Conservation (phyloP, 1,140 invertebrate genomes). For the Sarcophaga bullata region DNA sequence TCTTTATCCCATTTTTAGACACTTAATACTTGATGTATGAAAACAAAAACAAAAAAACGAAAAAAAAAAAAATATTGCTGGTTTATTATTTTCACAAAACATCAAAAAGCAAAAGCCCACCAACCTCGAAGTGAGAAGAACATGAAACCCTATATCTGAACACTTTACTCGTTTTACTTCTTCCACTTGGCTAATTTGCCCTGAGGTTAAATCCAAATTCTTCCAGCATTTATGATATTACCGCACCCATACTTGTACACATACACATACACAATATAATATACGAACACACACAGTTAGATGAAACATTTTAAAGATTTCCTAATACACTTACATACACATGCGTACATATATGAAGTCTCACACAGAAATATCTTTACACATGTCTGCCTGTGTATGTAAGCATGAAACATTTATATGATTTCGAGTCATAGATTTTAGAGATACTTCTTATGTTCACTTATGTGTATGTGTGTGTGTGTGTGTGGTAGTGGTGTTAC, state of each 20-base stretch:
- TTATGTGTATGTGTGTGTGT: neutral
- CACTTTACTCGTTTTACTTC: slow-evolving; percentile 45
- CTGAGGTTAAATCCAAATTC: slow-evolving; percentile 18
- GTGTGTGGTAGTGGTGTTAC: neutral
- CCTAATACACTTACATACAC: neutral
- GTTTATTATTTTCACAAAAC: too few relatives aligned
- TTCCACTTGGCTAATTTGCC: slow-evolving; percentile 45
- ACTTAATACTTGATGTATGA: neutral
- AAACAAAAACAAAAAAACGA: neutral
- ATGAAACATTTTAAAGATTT: neutral
- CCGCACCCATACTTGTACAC: neutral
- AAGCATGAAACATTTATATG: slow-evolving; percentile 12
- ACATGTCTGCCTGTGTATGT: neutral
- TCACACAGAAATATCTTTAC: neutral
- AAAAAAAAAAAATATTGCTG: neutral
- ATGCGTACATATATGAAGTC: neutral
- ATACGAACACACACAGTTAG: neutral
- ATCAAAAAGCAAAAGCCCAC: neutral
- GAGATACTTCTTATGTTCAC: neutral
- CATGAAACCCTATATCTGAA: slow-evolving; percentile 42
- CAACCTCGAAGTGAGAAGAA: neutral
- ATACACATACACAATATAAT: neutral
- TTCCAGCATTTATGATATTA: neutral
- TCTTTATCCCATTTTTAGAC: neutral
- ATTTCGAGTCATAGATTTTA: slow-evolving; percentile 18